A percentile compares a stretch with the other conserved stretches of the same genome.
These are phyloP conservation scores for Dermatophagoides farinae DNA, from an alignment of 1,140 invertebrate genomes.

Conservation along the genomic window DNA sequence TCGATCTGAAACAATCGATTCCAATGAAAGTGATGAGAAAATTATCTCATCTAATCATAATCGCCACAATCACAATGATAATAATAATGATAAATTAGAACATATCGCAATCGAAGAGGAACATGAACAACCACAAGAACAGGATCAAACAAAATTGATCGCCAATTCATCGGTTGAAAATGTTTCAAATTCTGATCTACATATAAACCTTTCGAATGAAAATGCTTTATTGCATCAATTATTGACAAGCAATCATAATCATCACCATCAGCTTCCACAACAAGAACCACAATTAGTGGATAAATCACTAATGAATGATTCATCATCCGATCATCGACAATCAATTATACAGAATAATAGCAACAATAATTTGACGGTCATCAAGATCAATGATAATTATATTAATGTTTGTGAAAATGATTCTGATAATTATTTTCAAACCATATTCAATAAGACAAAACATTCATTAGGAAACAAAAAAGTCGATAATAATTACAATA, in stretches of 20 bases:
- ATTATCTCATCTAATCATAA: too few species aligned
- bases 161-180: not conserved
- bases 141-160: too few species aligned
- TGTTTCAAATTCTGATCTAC: not conserved
- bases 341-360: not conserved
- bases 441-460: not conserved
- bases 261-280: not conserved
- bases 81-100: not conserved
- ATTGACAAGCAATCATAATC: not conserved
- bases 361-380: not conserved
- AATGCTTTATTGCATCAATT: constrained; percentile 10
- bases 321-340: too few species aligned
- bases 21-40: not conserved
- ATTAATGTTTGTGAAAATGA: not conserved
- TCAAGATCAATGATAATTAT: not conserved
- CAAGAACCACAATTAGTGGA: too few species aligned
- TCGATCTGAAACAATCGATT: not conserved
- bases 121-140: too few species aligned
- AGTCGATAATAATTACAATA: too few species aligned
- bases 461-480: not conserved
- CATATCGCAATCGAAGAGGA: not conserved
- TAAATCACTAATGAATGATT: not conserved
- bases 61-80: too few species aligned
- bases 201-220: not conserved
- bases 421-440: not conserved